Base-by-base conservation (phyloP, 2,113 vertebrate genomes). In the Cyprinodon brontotheroides region DNA sequence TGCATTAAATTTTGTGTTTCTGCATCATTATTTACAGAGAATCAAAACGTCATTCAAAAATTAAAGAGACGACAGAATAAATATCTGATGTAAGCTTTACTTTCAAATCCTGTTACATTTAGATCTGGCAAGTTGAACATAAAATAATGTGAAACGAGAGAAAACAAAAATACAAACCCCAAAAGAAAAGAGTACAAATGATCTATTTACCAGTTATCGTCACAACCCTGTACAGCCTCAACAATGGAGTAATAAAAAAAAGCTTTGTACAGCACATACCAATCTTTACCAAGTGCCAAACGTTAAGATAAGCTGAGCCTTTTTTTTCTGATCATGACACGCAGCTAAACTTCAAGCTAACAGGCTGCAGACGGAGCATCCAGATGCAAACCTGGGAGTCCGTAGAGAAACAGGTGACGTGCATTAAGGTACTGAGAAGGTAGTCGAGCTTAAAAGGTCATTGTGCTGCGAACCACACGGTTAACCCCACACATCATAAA, bases 91-190 rank as follows among this genome's bases (percentile, higher is more conserved):
- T 98, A 98, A 96, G 97, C 96, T 97, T 96, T 98, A 98, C 96
- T 99, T 99, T 96, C 96, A 98, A 98, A 97, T 95, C 96, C 96
- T 95, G 96, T 97, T 99, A 99, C 97, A 99, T 96, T 98, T 97
- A 96, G 95, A 98, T 97, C 96, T 96, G 96, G 97, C 96, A 97
- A 98, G 96, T 96, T 94, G 88, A 98, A 97, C 95, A 91, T 95
- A 98, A 98, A 96, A 96, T 91, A 94, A 94, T 92, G 92, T 90
- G 92, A 90, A 92, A 94, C 80, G 80, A 92, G 92, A 57, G 70
- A 84, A 88, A 93, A 92, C 78, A 85, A 89, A 85, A 89, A 91
- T 87, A 93, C 88, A 92, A 93, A 93, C 39, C 93, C 86, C 91
- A 87, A 93, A 93, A 89, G 92, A 89, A 92, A 88, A 92, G 93